Evolutionary conservation across 1,140 invertebrate genomes (phyloP), one percentile per base, ranked within the genome.

Genomic region (Pteromalus puparum): DNA sequence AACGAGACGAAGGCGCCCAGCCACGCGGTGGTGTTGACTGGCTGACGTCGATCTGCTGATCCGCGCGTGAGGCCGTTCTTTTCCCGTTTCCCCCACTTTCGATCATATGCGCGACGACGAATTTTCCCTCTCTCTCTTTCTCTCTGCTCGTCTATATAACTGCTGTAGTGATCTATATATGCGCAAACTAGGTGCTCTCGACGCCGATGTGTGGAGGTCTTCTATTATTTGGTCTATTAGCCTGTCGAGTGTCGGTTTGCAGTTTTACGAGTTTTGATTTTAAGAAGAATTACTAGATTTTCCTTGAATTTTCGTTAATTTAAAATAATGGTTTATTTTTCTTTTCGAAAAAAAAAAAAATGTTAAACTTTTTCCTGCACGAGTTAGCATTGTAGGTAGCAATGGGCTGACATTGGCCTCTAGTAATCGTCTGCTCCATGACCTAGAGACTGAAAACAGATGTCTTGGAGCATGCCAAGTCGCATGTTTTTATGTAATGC

Each of bases 361-460:
- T 1, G 1, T 0, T 42, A 53, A 53, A 53, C 5, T 1, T 53
- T 21, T 0, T 1, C 13, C 48, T 18, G 7, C 5, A 9, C 18
- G 15, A 18, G 9, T 15, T 53, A 53, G 5, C 48, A n/a, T 61
- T 61, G 53, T 61, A 21, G 21, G 53, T 61, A 61, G 18, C 53
- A 28, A 46, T 18, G 34, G 13, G 72, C 38, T 89, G 90, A 90
- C 91, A 91, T 91, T 92, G 91, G 87, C 90, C 90, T 85, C 28
- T 82, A 78, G 24, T 82, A 78, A 18, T 34, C n/a, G 34, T 61
- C n/a, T 65, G 74, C 68, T 78, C 67, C 30, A 38, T 79, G 84
- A 85, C 84, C 84, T 86, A 90, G 84, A 87, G 88, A 87, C 86
- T 84, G 88, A 88, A 91, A 90, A 88, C 88, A 88, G 84, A 89